Percentiles rank a stretch among this genome's conserved stretches.
Evolutionary conservation across 2,797 vertebrate species (phyloP).

Genomic region (Scyliorhinus canicula): DNA sequence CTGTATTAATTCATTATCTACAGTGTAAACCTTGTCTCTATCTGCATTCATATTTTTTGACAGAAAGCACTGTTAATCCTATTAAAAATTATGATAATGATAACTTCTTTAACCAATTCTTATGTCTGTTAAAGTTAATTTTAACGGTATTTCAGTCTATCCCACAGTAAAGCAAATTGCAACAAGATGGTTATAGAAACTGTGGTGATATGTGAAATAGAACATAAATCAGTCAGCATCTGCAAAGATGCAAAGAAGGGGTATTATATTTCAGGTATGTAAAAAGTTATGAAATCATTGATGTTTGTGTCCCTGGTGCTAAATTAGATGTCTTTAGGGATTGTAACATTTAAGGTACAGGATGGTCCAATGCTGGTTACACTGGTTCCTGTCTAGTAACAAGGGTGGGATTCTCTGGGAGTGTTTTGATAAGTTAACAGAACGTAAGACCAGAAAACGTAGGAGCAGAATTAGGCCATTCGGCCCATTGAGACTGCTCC

Average conservation of each 20-base stretch:
- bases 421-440: too few relatives aligned
- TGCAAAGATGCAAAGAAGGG: neutral
- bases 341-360: too few relatives aligned
- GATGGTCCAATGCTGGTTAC: too few relatives aligned
- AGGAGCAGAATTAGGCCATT: too few relatives aligned
- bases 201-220: too few relatives aligned
- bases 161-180: neutral
- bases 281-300: neutral
- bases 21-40: neutral
- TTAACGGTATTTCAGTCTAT: neutral
- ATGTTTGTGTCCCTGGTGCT: too few relatives aligned
- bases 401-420: too few relatives aligned
- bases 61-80: neutral
- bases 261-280: neutral
- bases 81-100: neutral
- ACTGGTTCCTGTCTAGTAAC: too few relatives aligned
- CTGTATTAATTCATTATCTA: neutral
- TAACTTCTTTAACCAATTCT: neutral
- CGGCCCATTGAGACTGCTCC: too few relatives aligned
- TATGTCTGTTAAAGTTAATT: neutral
- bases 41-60: neutral
- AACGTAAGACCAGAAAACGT: too few relatives aligned
- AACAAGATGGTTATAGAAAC: neutral
- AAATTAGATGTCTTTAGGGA: too few relatives aligned
- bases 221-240: neutral